Evolutionary conservation across 2,888 invertebrate species (phyloP), one percentile per base, ranked within the genome.

Genomic region (Epistrophe grossulariae): DNA sequence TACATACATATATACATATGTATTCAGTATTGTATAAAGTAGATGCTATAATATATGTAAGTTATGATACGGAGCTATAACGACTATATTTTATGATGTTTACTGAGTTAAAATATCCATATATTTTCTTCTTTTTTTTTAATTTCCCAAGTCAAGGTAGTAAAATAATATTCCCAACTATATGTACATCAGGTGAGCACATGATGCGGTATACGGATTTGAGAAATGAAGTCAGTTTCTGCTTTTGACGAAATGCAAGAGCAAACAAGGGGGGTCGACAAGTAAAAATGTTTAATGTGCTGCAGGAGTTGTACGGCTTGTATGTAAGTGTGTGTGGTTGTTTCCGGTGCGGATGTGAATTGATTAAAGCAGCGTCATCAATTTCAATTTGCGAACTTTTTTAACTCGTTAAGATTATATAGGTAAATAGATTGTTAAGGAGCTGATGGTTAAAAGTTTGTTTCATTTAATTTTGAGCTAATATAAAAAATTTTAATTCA

Each of bases 191-290:
- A 59, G 59, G 59, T 59, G 35, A 11, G 35, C 35, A 59, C 38
- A 38, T 11, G 4, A 17, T n/a, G 15, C 5, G 13, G 7, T 9
- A 17, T 24, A 24, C 3, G 59, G 17, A 59, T 59, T 38, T 59
- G 59, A 59, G 38, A 59, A 59, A 59, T 59, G 59, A 17, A 59
- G 17, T 59, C 35, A 38, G 35, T 59, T 59, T 59, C 59, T 17
- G 17, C 6, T 59, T 59, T 59, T 59, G 59, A 59, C 59, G 59
- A 59, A 59, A 38, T 59, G 59, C 59, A 59, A 59, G 17, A 59
- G 38, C 59, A 59, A 59, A 59, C 59, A 59, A 38, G 17, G 3
- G n/a, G 1, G 5, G 5, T 24, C 24, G 24, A 24, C 1, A 35
- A 17, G 59, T 59, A 59, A 59, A 59, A 38, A 38, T 35, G 35